Evolutionary conservation across 2,113 vertebrate species (phyloP).

Genomic region (Grammomys dolichurus): DNA sequence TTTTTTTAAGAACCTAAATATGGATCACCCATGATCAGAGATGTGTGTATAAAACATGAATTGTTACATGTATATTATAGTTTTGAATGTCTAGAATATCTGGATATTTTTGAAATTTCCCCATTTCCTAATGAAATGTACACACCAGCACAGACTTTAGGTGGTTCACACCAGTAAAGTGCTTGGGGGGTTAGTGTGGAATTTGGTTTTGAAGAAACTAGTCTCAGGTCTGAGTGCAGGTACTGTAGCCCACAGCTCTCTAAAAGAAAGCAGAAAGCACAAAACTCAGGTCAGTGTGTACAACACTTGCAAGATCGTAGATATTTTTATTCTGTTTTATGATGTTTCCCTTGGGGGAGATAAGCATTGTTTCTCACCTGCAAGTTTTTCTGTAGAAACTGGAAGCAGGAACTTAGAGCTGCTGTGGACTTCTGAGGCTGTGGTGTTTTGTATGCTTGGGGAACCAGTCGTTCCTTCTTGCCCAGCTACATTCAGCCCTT

Average conservation of each 20-base stretch:
- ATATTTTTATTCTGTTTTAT: not conserved
- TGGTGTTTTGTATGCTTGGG: not conserved
- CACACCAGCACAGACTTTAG: not conserved
- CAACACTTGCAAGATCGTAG: not conserved
- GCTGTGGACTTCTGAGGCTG: not conserved
- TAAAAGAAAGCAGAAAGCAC: not conserved
- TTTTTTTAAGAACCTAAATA: conserved; percentile 22
- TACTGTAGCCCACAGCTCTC: not conserved
- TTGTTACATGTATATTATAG: not conserved
- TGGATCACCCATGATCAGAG: conserved; percentile 27
- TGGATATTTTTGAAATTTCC: conserved; percentile 60
- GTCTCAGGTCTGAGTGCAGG: not conserved
- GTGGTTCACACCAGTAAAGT: not conserved
- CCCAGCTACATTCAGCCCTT: not conserved
- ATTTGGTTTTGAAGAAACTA: not conserved
- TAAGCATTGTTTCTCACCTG: not conserved
- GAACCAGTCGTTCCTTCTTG: not conserved
- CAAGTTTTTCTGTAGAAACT: conserved; percentile 56
- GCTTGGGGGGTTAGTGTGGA: not conserved
- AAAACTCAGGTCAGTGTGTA: conserved; percentile 44
- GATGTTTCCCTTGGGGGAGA: not conserved
- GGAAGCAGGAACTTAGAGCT: not conserved
- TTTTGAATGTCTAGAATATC: conserved; percentile 49
- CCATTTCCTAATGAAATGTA: not conserved
- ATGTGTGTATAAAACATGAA: conserved; percentile 64